These are phyloP conservation scores for Pediacus dermestoides DNA, from an alignment of 2,888 invertebrate species.

Conservation along the genomic window DNA sequence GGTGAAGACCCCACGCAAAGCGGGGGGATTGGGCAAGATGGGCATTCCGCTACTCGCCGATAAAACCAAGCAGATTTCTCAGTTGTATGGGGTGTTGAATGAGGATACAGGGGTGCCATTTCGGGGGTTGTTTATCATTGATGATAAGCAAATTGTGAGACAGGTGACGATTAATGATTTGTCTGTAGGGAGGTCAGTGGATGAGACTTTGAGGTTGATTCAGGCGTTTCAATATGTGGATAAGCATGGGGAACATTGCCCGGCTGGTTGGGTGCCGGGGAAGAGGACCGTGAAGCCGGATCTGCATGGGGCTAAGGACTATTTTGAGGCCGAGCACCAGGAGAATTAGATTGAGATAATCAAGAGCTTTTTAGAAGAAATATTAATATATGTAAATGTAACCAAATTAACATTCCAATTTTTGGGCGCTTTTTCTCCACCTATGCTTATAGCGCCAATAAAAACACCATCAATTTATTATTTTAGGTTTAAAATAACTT, in stretches of 20 bases:
- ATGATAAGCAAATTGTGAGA: conserved; percentile 75
- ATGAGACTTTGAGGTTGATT: conserved; percentile 89
- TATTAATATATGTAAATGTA: no score
- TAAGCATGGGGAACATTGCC: conserved; percentile 90
- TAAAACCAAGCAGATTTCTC: conserved; percentile 80
- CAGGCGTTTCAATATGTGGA: conserved; percentile 98
- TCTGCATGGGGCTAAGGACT: conserved; percentile 77
- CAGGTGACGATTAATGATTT: conserved; percentile 97
- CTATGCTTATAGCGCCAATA: no score
- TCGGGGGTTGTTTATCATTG: conserved; percentile 95
- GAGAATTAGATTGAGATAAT: no score
- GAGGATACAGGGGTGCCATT: conserved; percentile 90
- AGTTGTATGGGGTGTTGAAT: conserved; percentile 85
- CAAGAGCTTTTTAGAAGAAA: no score
- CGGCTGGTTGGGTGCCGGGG: conserved; percentile 93
- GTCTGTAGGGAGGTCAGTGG: conserved; percentile 88
- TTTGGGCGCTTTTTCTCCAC: no score
- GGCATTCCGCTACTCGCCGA: conserved; percentile 92
- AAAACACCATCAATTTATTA: no score
- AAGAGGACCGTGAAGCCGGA: conserved; percentile 89
- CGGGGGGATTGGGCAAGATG: conserved; percentile 92
- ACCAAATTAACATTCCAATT: no score
- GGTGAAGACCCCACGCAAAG: conserved; percentile 91
- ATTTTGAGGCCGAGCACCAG: no score
- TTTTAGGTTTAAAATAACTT: no score